Base-by-base conservation (phyloP, 64 coral and sea anemone genomes). In the Stichodactyla mertensii region DNA sequence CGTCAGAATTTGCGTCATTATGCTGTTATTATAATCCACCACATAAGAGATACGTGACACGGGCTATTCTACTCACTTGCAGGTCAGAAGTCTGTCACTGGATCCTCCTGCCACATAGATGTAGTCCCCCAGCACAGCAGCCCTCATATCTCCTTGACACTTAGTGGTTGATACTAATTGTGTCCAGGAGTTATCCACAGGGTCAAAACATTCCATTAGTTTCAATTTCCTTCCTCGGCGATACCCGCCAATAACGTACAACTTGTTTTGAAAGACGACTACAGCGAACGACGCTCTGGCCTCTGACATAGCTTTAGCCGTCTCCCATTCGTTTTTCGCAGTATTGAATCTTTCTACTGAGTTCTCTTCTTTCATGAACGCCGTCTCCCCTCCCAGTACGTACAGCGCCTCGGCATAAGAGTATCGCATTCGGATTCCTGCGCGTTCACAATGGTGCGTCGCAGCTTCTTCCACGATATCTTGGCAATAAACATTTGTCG, bases 41-140 rank as follows among this genome's bases (percentile, higher is more conserved):
- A 45, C 3, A 45, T 45, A 45, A 45, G 1, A 2, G 36, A 45
- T 2, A 45, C 36, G 3, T 45, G 36, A 45, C 36, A 45, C 3
- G 36, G 36, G 36, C 36, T 45, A 45, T 45, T 45, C 36, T 54
- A 12, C 85, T 87, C 89, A 99, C 97, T 90, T 99, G 88, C 97
- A 95, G 1, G 97, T 99, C 57, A 92, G 55, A 55, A 92, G 93
- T 5, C 97, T 90, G 79, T 91, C 89, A 70, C 93, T 95, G 11
- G 93, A 95, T 51, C 97, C 97, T 55, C 97, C 97, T 52, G 97
- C 97, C 84, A 99, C 89, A 77, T 95, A 99, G 86, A 99, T 99
- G 55, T 88, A 90, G 19, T 92, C 97, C 27, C 79, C 91, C 26
- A 99, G 80, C 1, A 99, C 97, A 61, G 97, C 93, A 55, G 97